phyloP scores from a whole-genome alignment of 2,113 vertebrate genomes.

The Cyanoramphus novaezelandiae region DNA sequence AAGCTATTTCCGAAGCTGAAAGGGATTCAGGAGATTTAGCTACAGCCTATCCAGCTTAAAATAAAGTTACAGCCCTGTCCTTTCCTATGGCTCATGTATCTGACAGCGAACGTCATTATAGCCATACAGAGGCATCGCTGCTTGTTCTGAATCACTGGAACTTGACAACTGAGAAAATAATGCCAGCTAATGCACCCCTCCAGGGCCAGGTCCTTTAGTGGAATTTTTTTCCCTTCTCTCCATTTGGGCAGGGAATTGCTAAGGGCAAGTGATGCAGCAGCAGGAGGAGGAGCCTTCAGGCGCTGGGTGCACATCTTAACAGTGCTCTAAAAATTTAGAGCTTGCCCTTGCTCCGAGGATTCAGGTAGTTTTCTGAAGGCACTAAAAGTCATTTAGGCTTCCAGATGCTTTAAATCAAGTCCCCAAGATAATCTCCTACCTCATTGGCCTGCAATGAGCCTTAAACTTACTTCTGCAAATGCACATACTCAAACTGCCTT shows the following conservation, averaged over 20 bases:
- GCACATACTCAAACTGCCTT: neutral
- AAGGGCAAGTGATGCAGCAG: neutral
- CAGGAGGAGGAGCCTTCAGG: neutral
- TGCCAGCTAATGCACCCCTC: neutral
- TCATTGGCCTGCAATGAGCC: neutral
- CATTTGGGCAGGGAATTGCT: neutral
- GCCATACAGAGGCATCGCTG: neutral
- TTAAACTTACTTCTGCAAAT: neutral
- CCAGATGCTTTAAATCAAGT: neutral
- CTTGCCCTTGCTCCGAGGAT: neutral
- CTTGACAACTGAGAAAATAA: slow-evolving; percentile 44
- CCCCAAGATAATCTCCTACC: neutral
- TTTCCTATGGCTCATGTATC: neutral
- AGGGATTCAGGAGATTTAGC: slow-evolving; percentile 59
- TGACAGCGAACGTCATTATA: slow-evolving; percentile 62
- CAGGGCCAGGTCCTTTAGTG: neutral
- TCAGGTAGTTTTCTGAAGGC: neutral
- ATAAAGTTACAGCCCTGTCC: slow-evolving; percentile 59
- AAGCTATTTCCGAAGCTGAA: slow-evolving; percentile 51
- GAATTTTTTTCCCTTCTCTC: neutral
- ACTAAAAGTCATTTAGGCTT: neutral
- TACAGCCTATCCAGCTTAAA: slow-evolving; percentile 46
- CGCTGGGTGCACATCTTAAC: neutral
- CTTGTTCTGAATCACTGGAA: slow-evolving; percentile 50
- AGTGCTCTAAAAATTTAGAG: neutral